Evolutionary conservation across 53 echinoderm and acorn worm genomes (phyloP), one percentile per base, ranked within the genome.

Genomic region (Henricia sp.): DNA sequence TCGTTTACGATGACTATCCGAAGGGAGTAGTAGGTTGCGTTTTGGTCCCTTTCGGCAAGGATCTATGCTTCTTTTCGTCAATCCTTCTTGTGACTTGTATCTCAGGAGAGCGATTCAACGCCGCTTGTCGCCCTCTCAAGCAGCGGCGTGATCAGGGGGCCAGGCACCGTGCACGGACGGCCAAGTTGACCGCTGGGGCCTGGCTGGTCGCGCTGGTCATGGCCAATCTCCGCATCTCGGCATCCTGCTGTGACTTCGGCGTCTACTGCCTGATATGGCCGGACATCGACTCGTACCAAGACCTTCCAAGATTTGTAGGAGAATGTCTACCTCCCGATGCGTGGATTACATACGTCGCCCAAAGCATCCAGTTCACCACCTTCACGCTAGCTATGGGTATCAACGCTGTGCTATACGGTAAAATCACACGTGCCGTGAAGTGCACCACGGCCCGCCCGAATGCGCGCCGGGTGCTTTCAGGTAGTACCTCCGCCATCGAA

Each of bases 351-450:
- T 68, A 67, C 35, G 92, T 83, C 26, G 64, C 77, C 3, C 30
- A 70, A 10, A 58, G 88, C 26, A 63, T 99, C 52, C 92, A 99
- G 68, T 86, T 90, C 13, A 84, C 95, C 29, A 91, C 87, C 27
- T 99, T 99, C 72, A 87, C 92, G 32, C 78, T 92, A 0, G 94
- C 94, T 12, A 94, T 99, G 92, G 69, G 64, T 3, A 74, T 94
- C 57, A 94, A 92, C 73, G 83, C 83, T 17, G 74, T 90, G 2
- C 74, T 99, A 12, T 94, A 99, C 54, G 77, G 82, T 2, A 90
- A 70, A 24, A 99, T 99, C 50, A 90, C 95, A 67, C 78, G 73
- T 10, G 90, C 92, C 14, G 75, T 86, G 13, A 66, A 86, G 26
- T 75, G 86, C 56, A 75, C 55, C 68, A 67, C 67, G 0, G 76